Evolutionary conservation across 1,140 invertebrate species (phyloP), one percentile per base, ranked within the genome.

Genomic region (Drosophila willistoni): DNA sequence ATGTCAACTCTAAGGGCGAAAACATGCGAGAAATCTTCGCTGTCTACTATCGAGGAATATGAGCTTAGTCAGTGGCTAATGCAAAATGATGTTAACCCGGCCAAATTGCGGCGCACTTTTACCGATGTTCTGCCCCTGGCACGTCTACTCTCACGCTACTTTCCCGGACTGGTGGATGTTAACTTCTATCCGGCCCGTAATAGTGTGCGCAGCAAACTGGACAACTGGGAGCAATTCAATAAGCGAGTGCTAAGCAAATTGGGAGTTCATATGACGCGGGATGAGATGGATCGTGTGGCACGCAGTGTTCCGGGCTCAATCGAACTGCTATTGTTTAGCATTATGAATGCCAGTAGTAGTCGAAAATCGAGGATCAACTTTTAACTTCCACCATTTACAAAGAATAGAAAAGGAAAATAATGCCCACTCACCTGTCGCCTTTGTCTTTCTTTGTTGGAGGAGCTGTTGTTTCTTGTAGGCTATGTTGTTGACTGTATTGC

Each of bases 151-250:
- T 95, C 94, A 79, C 92, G 94, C 10, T 94, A 95, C 77, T 96
- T 95, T 87, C 95, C 96, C 0, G 95, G 94, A 69, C 70, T 95
- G 7, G 94, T 96, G 1, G 95, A 96, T 29, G 85, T 96, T 74
- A 95, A 96, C 70, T 96, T 96, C 90, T 96, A 96, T 78, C 94
- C 93, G 10, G 93, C 95, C 0, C 92, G 94, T 17, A 95, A 94
- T 82, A 94, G 95, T 39, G 91, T 94, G 39, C 91, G 94, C 0
- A 93, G 95, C 44, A 96, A 96, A 90, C 78, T 96, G 13, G 94
- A 94, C 42, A 96, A 96, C 76, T 96, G 96, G 96, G 92, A 94
- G 66, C 95, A 0, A 22, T 87, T 96, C 9, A 96, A 96, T 81
- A 93, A 93, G 41, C 96, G 95, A 74, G 94, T 95, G 1, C 82